Evolutionary conservation across 1,140 invertebrate species (phyloP), one percentile per base, ranked within the genome.

Genomic region (Oreohelix idahoensis): DNA sequence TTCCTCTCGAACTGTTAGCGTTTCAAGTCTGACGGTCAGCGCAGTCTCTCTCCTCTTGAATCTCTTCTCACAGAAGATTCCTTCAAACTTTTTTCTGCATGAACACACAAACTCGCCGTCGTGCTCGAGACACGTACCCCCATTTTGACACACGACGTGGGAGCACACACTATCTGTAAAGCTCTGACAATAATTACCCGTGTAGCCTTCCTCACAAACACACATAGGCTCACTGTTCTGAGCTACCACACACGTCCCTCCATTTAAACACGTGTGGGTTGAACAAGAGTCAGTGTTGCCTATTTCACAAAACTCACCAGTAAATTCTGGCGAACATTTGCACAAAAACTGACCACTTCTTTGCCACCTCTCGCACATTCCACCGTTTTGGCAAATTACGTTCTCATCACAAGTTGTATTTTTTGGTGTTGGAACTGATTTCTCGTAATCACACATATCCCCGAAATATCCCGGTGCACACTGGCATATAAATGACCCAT

Each of bases 271-370:
- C 38, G 29, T 23, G 29, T 45, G 45, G 5, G 10, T 17, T 20
- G 38, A 51, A 29, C 74, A 76, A 17, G 38, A 11, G 74, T 76
- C n/a, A 32, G 1, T n/a, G 8, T 35, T 45, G 2, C 45, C 39
- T 51, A 76, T 42, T 51, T 76, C 74, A 76, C 74, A 76, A 76
- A 76, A 76, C n/a, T 76, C 74, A 13, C 74, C 74, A 10, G n/a
- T 51, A 32, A 76, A 76, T 45, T 32, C 15, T 17, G 11, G 10
- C 39, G 20, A 32, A 42, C 74, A 76, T 51, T 42, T 35, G 29
- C 74, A 76, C 1, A 45, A 45, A 32, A 38, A 76, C 38, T 51
- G 38, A 15, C 45, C 74, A 38, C 70, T 39, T 76, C 74, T 76
- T 38, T 45, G 29, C 38, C 35, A 76, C 17, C 29, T 35, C 13